Percentiles rank a stretch among this genome's conserved stretches.
Conservation (phyloP, 1,140 invertebrate species). For the Bombus consobrinus region DNA sequence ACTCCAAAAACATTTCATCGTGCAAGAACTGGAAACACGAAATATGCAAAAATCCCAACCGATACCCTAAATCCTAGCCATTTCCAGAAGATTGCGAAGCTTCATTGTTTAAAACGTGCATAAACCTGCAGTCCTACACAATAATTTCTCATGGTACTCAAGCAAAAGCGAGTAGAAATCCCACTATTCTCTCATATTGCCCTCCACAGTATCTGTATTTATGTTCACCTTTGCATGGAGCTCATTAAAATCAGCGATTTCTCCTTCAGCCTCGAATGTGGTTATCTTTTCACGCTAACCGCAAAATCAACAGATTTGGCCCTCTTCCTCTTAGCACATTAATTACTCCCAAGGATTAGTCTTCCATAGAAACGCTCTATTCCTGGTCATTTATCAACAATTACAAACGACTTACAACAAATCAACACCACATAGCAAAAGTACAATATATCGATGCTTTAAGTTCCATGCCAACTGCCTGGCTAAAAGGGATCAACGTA, state of each 20-base stretch:
- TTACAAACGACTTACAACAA: not conserved
- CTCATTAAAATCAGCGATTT: not conserved
- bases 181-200: too few species aligned
- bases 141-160: not conserved
- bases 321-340: not conserved
- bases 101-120: not conserved
- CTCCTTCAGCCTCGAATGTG: not conserved
- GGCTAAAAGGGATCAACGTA: too few species aligned
- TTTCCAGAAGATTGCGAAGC: not conserved
- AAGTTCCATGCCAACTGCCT: too few species aligned
- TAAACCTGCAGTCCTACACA: not conserved
- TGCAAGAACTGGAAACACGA: not conserved
- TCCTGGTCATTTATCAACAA: slow-evolving; percentile 19
- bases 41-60: not conserved
- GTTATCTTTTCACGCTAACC: not conserved
- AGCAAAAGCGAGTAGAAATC: not conserved
- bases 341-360: not conserved
- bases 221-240: not conserved
- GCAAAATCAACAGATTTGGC: not conserved
- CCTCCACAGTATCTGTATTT: not conserved
- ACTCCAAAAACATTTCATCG: too few species aligned
- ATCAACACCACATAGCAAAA: not conserved
- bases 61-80: not conserved
- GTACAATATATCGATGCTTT: not conserved
- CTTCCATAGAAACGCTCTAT: not conserved